phyloP scores from a whole-genome alignment of 2,113 vertebrate species.

The Thomomys bottae region DNA sequence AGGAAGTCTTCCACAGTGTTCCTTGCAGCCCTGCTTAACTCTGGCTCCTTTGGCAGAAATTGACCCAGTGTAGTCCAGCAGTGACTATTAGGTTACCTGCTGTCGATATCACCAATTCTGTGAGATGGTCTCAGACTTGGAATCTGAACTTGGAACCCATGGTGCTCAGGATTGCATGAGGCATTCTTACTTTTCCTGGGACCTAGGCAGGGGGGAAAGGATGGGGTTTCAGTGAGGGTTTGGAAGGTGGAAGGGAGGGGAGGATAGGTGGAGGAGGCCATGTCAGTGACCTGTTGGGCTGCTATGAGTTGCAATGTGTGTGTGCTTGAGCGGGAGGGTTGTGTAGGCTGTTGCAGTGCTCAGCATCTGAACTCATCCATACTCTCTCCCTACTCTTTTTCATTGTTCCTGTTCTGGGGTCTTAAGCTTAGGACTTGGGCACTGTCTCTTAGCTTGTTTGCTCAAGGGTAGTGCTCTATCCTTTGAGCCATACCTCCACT shows the following conservation, averaged over 20 bases:
- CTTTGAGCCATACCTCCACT: too few relatives aligned
- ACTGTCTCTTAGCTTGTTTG: too few relatives aligned
- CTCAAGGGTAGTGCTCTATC: too few relatives aligned
- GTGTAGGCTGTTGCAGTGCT: not conserved
- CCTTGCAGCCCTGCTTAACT: not conserved
- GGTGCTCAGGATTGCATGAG: not conserved
- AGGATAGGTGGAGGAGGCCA: too few relatives aligned
- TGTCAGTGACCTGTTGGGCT: not conserved
- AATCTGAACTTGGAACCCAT: not conserved
- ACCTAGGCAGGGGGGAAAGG: not conserved
- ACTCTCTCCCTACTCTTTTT: too few relatives aligned
- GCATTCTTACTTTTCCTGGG: not conserved
- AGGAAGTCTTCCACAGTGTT: not conserved
- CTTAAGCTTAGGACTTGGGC: too few relatives aligned
- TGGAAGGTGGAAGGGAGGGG: too few relatives aligned
- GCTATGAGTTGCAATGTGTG: too few relatives aligned
- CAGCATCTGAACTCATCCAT: not conserved
- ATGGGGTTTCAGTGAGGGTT: too few relatives aligned
- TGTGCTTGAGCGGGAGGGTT: too few relatives aligned
- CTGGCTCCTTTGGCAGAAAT: not conserved
- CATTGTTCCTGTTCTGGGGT: not conserved
- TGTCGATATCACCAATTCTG: not conserved
- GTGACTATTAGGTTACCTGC: not conserved
- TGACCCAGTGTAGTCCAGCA: not conserved
- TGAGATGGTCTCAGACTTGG: not conserved